Evolutionary conservation across 2,888 invertebrate genomes (phyloP), one percentile per base, ranked within the genome.

Genomic region (Drosophila antonietae): DNA sequence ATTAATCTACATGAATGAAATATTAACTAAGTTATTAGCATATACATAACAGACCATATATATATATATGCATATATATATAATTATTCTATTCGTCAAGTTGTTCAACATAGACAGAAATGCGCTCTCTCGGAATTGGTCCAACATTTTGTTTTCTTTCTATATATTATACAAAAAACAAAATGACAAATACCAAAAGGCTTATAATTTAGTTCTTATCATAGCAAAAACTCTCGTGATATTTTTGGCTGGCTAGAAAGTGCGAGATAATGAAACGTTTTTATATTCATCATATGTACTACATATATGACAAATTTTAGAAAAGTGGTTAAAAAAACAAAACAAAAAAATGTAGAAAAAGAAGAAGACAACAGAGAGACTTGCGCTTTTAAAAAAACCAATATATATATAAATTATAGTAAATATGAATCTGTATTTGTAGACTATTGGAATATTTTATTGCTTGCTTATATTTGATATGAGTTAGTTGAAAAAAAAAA

Each of bases 401-500:
- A 68, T 28, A 28, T 28, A 28, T 28, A 68, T 43, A 60, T 33
- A 46, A 28, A 49, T n/a, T 52, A 47, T 59, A 60, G 49, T 41
- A 28, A 39, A 55, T 55, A 12, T 41, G 39, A 10, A 55, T 41
- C 43, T 59, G 39, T 75, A 66, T 68, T 65, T 68, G 61, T 76
- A 70, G 73, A 62, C 18, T 74, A 83, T 76, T 82, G 79, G 72
- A 63, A 80, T 74, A 53, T 37, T n/a, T 39, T 53, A 39, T 35
- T 53, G 82, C 80, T 84, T 85, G 77, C 85, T 84, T 82, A 72
- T 83, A 84, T 86, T 81, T 86, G 77, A 80, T 85, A 85, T 83
- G 86, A 81, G 83, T 86, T 88, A 78, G 85, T 82, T 67, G n/a
- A 46, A 6, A 51, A 33, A 33, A 33, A 5, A 3, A 28, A 18